Base-by-base conservation (phyloP, 2,113 vertebrate species). In the Melierax canorus region DNA sequence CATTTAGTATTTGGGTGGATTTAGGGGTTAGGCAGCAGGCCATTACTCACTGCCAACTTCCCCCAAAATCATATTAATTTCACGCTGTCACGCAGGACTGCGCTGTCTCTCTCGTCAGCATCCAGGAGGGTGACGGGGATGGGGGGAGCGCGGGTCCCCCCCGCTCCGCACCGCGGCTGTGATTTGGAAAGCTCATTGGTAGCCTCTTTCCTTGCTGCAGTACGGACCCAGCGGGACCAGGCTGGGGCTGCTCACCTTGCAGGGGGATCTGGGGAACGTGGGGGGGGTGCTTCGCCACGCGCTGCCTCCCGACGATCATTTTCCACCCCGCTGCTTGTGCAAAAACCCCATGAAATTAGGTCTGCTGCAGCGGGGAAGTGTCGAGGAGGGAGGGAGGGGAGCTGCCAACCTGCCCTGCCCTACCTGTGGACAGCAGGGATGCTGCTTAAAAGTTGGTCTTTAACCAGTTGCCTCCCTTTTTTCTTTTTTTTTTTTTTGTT, bases 1-100 rank as follows among this genome's bases (percentile, higher is more conserved):
- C n/a, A n/a, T n/a, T n/a, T n/a, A n/a, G n/a, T n/a, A n/a, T n/a
- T n/a, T n/a, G n/a, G n/a, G n/a, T n/a, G n/a, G n/a, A n/a, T n/a
- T n/a, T n/a, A n/a, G n/a, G n/a, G n/a, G n/a, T n/a, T n/a, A n/a
- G n/a, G n/a, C n/a, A n/a, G n/a, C n/a, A n/a, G n/a, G n/a, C n/a
- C n/a, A n/a, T n/a, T 97, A 96, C 96, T 97, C 97, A 97, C 96
- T 97, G 97, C 96, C 97, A 98, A 0, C 96, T 96, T 97, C 36
- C 92, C 95, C 96, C 96, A 30, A 95, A 97, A 95, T 96, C 92
- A 80, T 94, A 97, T 98, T 97, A 96, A 97, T 97, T 97, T 95
- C 93, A 63, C 48, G 58, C 97, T 97, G 96, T 98, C 97, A 97
- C 39, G 81, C 96, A 96, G 97, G 96, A 86, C 92, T 69, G 96